A percentile compares a stretch with the other conserved stretches of the same genome.
These are phyloP conservation scores for Paedocypris micromegethes DNA, from an alignment of 2,797 vertebrate genomes.

Conservation along the genomic window DNA sequence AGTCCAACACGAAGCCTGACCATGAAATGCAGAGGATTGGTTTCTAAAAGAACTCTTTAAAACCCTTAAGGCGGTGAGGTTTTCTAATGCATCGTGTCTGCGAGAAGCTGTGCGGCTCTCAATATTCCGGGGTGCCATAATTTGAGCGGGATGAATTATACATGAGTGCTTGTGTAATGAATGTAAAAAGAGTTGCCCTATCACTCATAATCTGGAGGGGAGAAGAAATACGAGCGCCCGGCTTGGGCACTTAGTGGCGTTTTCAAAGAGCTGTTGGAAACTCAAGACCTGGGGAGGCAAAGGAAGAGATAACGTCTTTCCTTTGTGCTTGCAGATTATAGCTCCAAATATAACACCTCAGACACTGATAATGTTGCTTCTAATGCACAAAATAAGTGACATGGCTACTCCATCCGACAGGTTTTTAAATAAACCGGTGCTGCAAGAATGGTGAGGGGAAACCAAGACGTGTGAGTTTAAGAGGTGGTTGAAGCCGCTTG, in stretches of 20 bases:
- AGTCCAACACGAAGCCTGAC: no score
- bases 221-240: slow-evolving; percentile 60
- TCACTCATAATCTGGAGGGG: slow-evolving; percentile 68
- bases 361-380: slow-evolving; percentile 36
- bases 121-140: slow-evolving; percentile 58
- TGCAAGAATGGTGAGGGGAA: neutral
- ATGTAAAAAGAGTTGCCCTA: slow-evolving; percentile 66
- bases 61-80: slow-evolving; percentile 8
- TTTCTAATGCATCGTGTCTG: slow-evolving; percentile 45
- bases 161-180: slow-evolving; percentile 63
- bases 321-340: slow-evolving; percentile 29
- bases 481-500: slow-evolving; percentile 4
- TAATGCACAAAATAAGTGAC: slow-evolving; percentile 18
- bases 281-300: slow-evolving; percentile 32
- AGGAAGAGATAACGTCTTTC: slow-evolving; percentile 44
- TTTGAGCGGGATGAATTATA: slow-evolving; percentile 68
- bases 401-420: slow-evolving; percentile 20
- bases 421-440: slow-evolving; percentile 17
- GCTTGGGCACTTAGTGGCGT: slow-evolving; percentile 60
- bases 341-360: slow-evolving; percentile 40
- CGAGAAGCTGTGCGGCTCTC: slow-evolving; percentile 47
- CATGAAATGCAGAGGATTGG: no score
- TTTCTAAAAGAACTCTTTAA: no score
- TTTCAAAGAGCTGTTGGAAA: slow-evolving; percentile 53
- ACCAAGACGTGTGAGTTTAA: slow-evolving; percentile 8